These are phyloP conservation scores for Drosophila kanekoi DNA, from an alignment of 2,888 invertebrate genomes.

Conservation along the genomic window DNA sequence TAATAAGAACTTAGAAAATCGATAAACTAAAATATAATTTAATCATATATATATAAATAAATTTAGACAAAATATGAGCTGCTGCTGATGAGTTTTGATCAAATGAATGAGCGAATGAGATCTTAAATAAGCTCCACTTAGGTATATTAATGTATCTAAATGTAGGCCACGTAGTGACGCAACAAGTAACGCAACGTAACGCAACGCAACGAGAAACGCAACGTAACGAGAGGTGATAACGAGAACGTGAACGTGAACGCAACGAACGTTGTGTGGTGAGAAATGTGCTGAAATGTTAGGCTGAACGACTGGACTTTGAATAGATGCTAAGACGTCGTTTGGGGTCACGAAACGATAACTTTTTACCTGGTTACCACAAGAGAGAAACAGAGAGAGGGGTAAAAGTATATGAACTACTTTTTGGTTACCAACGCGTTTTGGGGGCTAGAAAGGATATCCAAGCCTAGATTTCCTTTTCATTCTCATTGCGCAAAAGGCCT, in stretches of 20 bases:
- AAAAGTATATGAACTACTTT: conserved; percentile 30
- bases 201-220: conserved; percentile 59
- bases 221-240: conserved; percentile 47
- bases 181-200: conserved; percentile 51
- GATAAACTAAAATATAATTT: conserved; percentile 25
- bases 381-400: conserved; percentile 27
- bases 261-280: conserved; percentile 51
- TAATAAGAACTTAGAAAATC: conserved; percentile 49
- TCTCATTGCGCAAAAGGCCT: conserved; percentile 34
- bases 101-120: conserved; percentile 25
- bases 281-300: conserved; percentile 57
- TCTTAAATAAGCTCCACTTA: conserved; percentile 40
- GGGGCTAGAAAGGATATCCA: conserved; percentile 23
- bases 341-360: conserved; percentile 47
- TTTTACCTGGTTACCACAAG: conserved; percentile 70
- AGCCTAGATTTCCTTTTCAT: conserved; percentile 65
- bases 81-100: conserved; percentile 13
- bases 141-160: conserved; percentile 15
- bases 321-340: conserved; percentile 34
- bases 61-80: conserved; percentile 23
- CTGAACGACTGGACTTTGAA: conserved; percentile 38
- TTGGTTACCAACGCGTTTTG: conserved; percentile 51
- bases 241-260: conserved; percentile 49
- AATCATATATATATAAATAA: conserved; percentile 24
- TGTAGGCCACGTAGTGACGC: conserved; percentile 20